Evolutionary conservation across 1,140 invertebrate species (phyloP), one percentile per base, ranked within the genome.

Genomic region (Holcopasites calliopsidis): DNA sequence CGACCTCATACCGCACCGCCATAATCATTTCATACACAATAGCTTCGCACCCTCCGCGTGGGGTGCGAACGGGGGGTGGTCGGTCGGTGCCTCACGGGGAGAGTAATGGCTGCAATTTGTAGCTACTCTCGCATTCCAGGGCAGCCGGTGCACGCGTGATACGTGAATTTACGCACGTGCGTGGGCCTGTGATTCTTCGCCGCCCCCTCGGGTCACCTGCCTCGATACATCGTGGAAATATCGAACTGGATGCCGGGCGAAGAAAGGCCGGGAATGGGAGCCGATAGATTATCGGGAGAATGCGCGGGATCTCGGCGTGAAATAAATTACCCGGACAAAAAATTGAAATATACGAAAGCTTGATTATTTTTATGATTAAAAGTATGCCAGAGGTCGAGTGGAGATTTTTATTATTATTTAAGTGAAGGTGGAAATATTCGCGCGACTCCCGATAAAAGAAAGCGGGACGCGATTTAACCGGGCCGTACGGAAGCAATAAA

Each of bases 11-110:
- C 86, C 84, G 81, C 82, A 81, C 82, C 57, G 82, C 86, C 86
- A 87, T 88, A 88, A 88, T 88, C 87, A 88, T 88, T 88, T 88
- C 86, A 88, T 88, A 88, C 87, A 88, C 87, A 88, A 88, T 88
- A 87, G 87, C 87, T 79, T 83, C 81, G 82, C 81, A 74, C 77
- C 74, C 61, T 84, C 79, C 81, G 79, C 79, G 80, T 66, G 79
- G 64, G 33, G 70, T 44, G 78, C 21, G 55, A 42, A 42, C 68
- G 28, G 21, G 49, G 42, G 38, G 23, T 52, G 38, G 61, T 18
- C 35, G 57, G n/a, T 33, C n/a, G 65, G 21, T 52, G 71, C 58
- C 64, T 68, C 50, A 68, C 31, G 76, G 82, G 86, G 88, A 88
- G 88, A 89, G 86, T 89, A 89, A 89, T 89, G 88, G 87, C 82